Percentiles rank a stretch among this genome's conserved stretches.
These are phyloP conservation scores for Paracanthobrama guichenoti DNA, from an alignment of 2,113 vertebrate genomes.

Conservation along the genomic window DNA sequence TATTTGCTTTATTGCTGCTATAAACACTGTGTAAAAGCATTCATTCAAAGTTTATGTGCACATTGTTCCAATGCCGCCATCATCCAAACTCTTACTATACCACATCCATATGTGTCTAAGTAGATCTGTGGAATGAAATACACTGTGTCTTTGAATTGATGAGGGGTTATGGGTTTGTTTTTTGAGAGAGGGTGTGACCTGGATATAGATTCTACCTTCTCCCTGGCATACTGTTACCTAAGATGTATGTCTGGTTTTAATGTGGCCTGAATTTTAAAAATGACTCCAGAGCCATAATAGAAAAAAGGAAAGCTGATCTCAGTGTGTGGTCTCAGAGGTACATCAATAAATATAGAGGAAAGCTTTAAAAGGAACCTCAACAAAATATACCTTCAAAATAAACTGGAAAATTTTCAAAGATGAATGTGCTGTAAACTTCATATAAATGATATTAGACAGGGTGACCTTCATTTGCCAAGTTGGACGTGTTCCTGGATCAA, in stretches of 20 bases:
- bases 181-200: slow-evolving; percentile 32
- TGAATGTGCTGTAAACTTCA: neutral
- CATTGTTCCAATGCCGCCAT: neutral
- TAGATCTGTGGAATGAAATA: slow-evolving; percentile 13
- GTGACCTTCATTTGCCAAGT: slow-evolving; percentile 1
- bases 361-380: neutral
- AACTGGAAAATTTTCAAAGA: neutral
- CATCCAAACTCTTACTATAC: neutral
- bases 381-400: neutral
- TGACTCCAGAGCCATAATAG: slow-evolving; percentile 33
- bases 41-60: slow-evolving; percentile 19
- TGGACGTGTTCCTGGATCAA: neutral
- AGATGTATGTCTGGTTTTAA: slow-evolving; percentile 59
- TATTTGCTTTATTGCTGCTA: slow-evolving; percentile 32
- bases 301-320: slow-evolving; percentile 36
- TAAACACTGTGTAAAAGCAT: slow-evolving; percentile 14
- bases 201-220: slow-evolving; percentile 36
- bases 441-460: neutral
- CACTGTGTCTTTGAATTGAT: slow-evolving; percentile 38
- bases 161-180: slow-evolving; percentile 43
- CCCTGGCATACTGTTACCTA: slow-evolving; percentile 48
- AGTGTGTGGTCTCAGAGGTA: slow-evolving; percentile 49
- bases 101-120: slow-evolving; percentile 4
- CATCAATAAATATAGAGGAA: slow-evolving; percentile 10
- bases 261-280: slow-evolving; percentile 54